Evolutionary conservation across 2,113 vertebrate genomes (phyloP), one percentile per base, ranked within the genome.

Genomic region (Poeciliopsis turrubarensis): DNA sequence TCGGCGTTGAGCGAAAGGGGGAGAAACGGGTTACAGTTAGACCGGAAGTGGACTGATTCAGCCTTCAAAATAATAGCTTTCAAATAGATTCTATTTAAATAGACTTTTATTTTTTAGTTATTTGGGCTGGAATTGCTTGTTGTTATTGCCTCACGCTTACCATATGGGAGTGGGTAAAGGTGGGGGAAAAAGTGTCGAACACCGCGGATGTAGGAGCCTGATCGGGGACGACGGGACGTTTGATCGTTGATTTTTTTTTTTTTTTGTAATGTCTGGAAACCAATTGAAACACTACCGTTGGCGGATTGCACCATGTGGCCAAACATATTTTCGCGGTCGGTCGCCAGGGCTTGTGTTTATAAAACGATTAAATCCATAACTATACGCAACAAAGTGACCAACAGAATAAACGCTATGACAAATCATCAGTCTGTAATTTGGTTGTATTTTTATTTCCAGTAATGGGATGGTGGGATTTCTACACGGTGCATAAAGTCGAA

Each of bases 401-500:
- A 1, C 13, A 6, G 27, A 1, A 19, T 32, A 2, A 1, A 57
- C 25, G 9, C 51, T 22, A 7, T 1, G 13, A 26, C 0, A 10
- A 57, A 68, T 8, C 61, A 63, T 19, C 19, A 30, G 66, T 13
- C 0, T 47, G 70, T 15, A 13, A 73, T 70, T 63, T 78, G 54
- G 79, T 64, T 67, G 63, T 75, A 1, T 78, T 68, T 78, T 61
- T 41, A 26, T 66, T 31, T 15, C 34, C 37, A 4, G 54, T 19
- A 78, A 82, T 34, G 15, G 39, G 14, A 5, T 5, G 73, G 32
- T 27, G 72, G 81, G 77, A 54, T 76, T 73, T 74, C 77, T 87
- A 87, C 83, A 83, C 91, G 83, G 72, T 84, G 86, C 89, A 87
- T 86, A 74, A 91, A 91, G 89, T 91, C 87, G 73, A 89, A 13